Conservation (phyloP, 2,888 invertebrate species). For the Aphodius granarius region DNA sequence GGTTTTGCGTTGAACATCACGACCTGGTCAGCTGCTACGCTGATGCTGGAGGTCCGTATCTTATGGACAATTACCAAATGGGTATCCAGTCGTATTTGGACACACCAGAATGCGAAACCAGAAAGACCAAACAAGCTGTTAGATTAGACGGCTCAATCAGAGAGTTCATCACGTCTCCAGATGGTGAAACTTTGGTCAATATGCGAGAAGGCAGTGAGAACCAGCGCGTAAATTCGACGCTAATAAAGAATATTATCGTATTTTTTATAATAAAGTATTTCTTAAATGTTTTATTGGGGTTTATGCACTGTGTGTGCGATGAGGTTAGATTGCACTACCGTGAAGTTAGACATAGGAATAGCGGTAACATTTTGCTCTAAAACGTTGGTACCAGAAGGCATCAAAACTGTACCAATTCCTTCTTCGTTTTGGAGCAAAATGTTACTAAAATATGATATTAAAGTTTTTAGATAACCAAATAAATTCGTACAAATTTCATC, state of each 20-base stretch:
- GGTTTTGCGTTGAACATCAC: background rate
- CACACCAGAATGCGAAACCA: background rate
- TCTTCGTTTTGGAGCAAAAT: too few species aligned
- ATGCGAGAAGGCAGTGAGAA: background rate
- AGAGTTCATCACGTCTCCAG: background rate
- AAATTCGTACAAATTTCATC: too few species aligned
- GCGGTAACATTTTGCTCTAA: too few species aligned
- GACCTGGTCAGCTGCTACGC: background rate
- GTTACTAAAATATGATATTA: too few species aligned
- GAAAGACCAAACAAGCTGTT: background rate
- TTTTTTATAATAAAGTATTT: background rate
- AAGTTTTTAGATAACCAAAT: too few species aligned
- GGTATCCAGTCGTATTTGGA: background rate
- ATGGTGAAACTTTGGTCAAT: background rate
- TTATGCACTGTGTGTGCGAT: background rate
- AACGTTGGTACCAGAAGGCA: too few species aligned
- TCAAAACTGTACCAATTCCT: too few species aligned
- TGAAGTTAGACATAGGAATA: too few species aligned
- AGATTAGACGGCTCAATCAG: background rate
- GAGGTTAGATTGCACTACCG: too few species aligned
- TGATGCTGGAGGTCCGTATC: background rate
- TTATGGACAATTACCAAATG: background rate
- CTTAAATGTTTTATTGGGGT: background rate
- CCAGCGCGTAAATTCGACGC: background rate
- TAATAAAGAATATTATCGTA: background rate